These are phyloP conservation scores for Eciton burchellii DNA, from an alignment of 1,140 invertebrate species.

Conservation along the genomic window DNA sequence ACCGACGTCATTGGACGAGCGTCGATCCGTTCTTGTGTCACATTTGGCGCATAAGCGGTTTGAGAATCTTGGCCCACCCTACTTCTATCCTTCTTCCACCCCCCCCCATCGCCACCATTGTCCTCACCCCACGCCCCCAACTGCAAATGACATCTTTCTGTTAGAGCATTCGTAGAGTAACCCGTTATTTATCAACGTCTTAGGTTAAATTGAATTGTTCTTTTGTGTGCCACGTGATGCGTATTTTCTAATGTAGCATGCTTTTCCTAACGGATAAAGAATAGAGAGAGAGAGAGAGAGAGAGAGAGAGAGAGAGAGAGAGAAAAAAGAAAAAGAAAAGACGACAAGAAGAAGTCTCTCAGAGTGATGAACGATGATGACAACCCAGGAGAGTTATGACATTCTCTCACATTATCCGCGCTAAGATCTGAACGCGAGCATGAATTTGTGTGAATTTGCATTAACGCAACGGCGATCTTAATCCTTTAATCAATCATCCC, in stretches of 20 bases:
- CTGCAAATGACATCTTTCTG: conserved; percentile 68
- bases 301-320: too few species aligned
- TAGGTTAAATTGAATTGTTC: conserved; percentile 74
- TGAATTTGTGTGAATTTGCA: background rate
- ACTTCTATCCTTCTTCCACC: too few species aligned
- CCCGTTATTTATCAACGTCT: conserved; percentile 71
- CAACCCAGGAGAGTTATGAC: conserved; percentile 56
- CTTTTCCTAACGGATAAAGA: conserved; percentile 68
- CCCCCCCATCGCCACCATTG: too few species aligned
- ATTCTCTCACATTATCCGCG: conserved; percentile 47
- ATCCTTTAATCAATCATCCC: background rate
- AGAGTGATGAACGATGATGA: conserved; percentile 65
- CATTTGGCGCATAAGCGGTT: conserved; percentile 69
- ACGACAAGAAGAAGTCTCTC: conserved; percentile 35
- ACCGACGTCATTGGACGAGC: conserved; percentile 28
- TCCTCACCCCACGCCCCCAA: too few species aligned
- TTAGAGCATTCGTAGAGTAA: conserved; percentile 75
- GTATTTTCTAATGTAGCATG: conserved; percentile 77
- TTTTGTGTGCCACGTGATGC: conserved; percentile 76
- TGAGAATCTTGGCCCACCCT: conserved; percentile 71
- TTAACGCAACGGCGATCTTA: background rate
- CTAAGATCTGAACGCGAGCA: conserved; percentile 56
- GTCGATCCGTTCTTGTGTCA: conserved; percentile 35
- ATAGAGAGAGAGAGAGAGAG: too few species aligned
- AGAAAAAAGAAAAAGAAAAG: too few species aligned